phyloP scores from a whole-genome alignment of 2,888 invertebrate genomes.

The Hylaea fasciaria region DNA sequence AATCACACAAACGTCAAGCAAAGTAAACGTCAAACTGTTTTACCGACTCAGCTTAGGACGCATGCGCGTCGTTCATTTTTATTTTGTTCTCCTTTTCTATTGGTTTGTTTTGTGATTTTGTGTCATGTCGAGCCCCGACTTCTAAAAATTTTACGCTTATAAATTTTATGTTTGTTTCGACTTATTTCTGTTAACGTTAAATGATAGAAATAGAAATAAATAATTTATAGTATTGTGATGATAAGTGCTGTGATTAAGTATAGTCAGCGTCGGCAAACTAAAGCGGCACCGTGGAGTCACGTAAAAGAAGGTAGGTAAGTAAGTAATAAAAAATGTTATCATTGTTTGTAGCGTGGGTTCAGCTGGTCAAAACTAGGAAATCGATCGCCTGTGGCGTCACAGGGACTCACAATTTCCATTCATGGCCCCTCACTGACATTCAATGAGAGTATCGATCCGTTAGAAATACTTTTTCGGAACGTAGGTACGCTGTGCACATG shows the following conservation, averaged over 20 bases:
- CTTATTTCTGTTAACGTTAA: slow-evolving; percentile 63
- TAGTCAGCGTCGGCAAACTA: slow-evolving; percentile 82
- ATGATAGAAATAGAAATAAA: slow-evolving; percentile 73
- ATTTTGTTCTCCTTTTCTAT: slow-evolving; percentile 74
- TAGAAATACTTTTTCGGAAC: slow-evolving; percentile 20
- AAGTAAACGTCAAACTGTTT: slow-evolving; percentile 53
- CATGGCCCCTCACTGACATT: background rate
- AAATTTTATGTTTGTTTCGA: slow-evolving; percentile 72
- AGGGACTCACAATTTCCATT: background rate
- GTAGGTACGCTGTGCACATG: slow-evolving; percentile 56
- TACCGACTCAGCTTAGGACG: slow-evolving; percentile 69
- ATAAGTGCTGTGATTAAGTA: slow-evolving; percentile 84
- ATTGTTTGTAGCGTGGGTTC: slow-evolving; percentile 61
- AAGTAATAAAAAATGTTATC: slow-evolving; percentile 67
- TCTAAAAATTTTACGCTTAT: slow-evolving; percentile 71
- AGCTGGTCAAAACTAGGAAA: slow-evolving; percentile 34
- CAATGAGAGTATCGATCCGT: slow-evolving; percentile 23
- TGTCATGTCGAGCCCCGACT: slow-evolving; percentile 79
- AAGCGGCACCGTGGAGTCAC: slow-evolving; percentile 86
- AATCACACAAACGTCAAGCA: slow-evolving; percentile 25
- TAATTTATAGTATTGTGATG: slow-evolving; percentile 81
- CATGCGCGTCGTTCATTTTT: slow-evolving; percentile 74
- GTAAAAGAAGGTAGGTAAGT: slow-evolving; percentile 86
- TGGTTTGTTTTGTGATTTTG: slow-evolving; percentile 82
- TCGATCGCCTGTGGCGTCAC: background rate